phyloP scores from a whole-genome alignment of 2,888 invertebrate species.

The Hofmannophila pseudospretella region DNA sequence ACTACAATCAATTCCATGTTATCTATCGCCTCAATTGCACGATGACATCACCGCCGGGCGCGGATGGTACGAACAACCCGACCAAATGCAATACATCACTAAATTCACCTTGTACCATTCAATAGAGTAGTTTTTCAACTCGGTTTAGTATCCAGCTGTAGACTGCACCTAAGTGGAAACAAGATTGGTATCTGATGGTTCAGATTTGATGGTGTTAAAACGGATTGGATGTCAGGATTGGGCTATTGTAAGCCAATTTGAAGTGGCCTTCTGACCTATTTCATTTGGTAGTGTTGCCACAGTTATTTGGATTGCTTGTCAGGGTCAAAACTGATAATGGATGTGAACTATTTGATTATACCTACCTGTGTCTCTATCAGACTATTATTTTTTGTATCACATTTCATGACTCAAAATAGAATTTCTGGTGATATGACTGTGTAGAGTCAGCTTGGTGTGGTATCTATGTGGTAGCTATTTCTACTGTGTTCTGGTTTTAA shows the following conservation, averaged over 20 bases:
- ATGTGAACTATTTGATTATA: no score
- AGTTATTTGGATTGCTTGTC: no score
- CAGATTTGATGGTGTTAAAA: background rate
- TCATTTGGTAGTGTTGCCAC: background rate
- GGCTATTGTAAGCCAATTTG: background rate
- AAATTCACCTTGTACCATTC: background rate
- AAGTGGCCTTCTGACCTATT: background rate
- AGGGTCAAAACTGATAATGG: no score
- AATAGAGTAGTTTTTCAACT: conserved; percentile 14
- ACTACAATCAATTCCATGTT: conserved; percentile 56
- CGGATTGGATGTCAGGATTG: background rate
- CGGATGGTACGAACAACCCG: conserved; percentile 46
- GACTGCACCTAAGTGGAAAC: conserved; percentile 5
- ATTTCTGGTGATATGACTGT: no score
- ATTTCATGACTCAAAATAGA: no score
- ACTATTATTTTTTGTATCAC: no score
- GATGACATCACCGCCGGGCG: conserved; percentile 60
- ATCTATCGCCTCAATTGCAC: conserved; percentile 48
- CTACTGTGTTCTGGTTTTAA: no score
- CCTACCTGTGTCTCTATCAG: no score
- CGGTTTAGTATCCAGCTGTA: conserved; percentile 14
- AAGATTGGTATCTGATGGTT: conserved; percentile 1
- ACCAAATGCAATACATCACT: conserved; percentile 23
- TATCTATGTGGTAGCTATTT: no score
- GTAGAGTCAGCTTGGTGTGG: no score